Evolutionary conservation across 2,113 vertebrate genomes (phyloP).

Genomic region (Gyps fulvus): DNA sequence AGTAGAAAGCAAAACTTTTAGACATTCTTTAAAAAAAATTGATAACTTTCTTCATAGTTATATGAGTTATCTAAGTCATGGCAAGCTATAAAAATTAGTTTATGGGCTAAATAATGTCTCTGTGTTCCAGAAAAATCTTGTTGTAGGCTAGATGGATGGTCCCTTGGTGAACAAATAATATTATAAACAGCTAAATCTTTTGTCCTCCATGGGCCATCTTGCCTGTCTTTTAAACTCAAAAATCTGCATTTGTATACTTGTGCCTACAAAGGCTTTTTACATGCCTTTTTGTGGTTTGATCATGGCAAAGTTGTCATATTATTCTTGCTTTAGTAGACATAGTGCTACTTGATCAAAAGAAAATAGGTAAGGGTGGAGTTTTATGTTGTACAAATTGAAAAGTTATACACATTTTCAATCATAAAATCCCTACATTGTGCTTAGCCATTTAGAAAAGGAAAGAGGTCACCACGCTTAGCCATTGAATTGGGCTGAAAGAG

Average conservation of each 20-base stretch:
- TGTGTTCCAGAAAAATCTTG: not conserved
- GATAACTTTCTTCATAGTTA: not conserved
- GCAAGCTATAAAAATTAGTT: not conserved
- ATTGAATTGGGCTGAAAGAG: not conserved
- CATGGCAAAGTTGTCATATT: not conserved
- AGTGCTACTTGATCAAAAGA: not conserved
- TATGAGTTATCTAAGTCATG: not conserved
- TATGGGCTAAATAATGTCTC: not conserved
- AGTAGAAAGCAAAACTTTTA: not conserved
- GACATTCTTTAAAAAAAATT: not conserved
- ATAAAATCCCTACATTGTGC: not conserved
- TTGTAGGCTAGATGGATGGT: not conserved
- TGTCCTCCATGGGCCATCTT: not conserved
- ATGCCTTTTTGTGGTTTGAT: not conserved
- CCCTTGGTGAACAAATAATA: not conserved
- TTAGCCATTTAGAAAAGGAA: not conserved
- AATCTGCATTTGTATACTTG: not conserved
- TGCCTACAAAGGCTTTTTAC: not conserved
- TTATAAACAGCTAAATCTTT: not conserved
- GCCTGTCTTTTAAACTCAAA: not conserved
- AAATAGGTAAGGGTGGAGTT: not conserved
- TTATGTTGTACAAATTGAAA: not conserved
- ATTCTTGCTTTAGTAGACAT: not conserved
- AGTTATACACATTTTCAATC: not conserved
- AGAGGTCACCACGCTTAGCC: not conserved